Percentiles rank a stretch among this genome's conserved stretches.
phyloP scores from a whole-genome alignment of 2,888 invertebrate species.

The Dioctria linearis region DNA sequence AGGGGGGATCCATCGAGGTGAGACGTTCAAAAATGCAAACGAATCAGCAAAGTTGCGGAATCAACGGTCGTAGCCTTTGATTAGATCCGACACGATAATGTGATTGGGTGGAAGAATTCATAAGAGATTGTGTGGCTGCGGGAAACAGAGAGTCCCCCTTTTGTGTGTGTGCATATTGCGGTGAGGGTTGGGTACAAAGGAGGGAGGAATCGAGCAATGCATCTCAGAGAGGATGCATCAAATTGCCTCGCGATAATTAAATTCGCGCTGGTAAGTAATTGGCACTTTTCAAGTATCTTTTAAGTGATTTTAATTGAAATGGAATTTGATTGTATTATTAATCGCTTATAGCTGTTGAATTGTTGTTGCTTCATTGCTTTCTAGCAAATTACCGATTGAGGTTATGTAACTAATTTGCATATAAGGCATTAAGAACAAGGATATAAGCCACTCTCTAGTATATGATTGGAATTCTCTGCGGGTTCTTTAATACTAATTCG shows the following conservation, averaged over 20 bases:
- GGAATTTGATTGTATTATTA: constrained; percentile 44
- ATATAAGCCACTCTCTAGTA: neutral
- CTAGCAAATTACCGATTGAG: neutral
- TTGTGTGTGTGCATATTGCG: too few relatives aligned
- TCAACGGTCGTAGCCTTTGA: constrained; percentile 31
- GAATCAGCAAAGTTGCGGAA: constrained; percentile 28
- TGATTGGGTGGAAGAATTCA: constrained; percentile 7
- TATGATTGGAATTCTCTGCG: neutral
- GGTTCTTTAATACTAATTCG: neutral
- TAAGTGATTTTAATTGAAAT: constrained; percentile 44
- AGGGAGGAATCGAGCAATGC: neutral
- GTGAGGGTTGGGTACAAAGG: neutral
- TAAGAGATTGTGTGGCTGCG: neutral
- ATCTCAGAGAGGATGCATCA: constrained; percentile 11
- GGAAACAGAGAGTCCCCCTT: neutral
- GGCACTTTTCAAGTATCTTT: constrained; percentile 35
- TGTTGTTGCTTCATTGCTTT: neutral
- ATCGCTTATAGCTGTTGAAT: constrained; percentile 9
- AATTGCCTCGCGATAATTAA: constrained; percentile 40
- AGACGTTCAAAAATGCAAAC: neutral
- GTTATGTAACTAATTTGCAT: neutral
- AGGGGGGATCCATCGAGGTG: neutral
- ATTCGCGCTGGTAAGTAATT: constrained; percentile 39
- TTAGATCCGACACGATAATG: constrained; percentile 43
- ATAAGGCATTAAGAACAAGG: neutral